Base-by-base conservation (phyloP, 2,797 vertebrate species). In the Xerus rutilus region DNA sequence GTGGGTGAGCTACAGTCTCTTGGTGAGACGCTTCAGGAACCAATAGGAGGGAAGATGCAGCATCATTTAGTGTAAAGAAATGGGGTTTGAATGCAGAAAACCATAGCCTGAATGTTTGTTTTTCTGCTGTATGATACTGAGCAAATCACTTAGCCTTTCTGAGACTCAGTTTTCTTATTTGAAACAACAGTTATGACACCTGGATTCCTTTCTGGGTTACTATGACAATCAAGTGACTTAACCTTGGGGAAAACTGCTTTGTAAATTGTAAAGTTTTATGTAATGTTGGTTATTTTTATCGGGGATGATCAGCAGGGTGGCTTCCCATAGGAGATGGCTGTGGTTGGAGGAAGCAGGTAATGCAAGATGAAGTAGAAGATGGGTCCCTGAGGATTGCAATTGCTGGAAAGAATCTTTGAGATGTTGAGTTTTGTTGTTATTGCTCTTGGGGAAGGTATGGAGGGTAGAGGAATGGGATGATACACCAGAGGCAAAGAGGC, bases 201-300 rank as follows among this genome's bases (percentile, higher is more conserved):
- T 30, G 30, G 35, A 23, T 87, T 79, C 45, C 65, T 49, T 4
- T 90, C 77, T 70, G 78, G 62, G 49, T 65, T 49, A 17, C 13
- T 43, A 3, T 92, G 69, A 72, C 62, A 90, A 88, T 70, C 28
- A 52, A 43, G 76, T 49, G 21, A 17, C 21, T 89, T 81, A 49
- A 86, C 72, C 14, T 10, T 69, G 73, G 74, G 82, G 59, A 5
- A 77, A 70, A 82, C 21, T 87, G 76, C 28, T 86, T 81, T 18
- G 8, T 57, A 72, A 93, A 78, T 30, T 88, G 47, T 73, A 11
- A 73, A 74, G 45, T 77, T 82, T 85, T 72, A 67, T n/a, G 43
- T 20, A 57, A 14, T 30, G 15, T 67, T 72, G 43, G 67, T 64
- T 91, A 28, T 93, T 86, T 94, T 87, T 43, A 67, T 86, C 62